Conservation (phyloP, 23 tunicate species). For the Ascidia mentula region DNA sequence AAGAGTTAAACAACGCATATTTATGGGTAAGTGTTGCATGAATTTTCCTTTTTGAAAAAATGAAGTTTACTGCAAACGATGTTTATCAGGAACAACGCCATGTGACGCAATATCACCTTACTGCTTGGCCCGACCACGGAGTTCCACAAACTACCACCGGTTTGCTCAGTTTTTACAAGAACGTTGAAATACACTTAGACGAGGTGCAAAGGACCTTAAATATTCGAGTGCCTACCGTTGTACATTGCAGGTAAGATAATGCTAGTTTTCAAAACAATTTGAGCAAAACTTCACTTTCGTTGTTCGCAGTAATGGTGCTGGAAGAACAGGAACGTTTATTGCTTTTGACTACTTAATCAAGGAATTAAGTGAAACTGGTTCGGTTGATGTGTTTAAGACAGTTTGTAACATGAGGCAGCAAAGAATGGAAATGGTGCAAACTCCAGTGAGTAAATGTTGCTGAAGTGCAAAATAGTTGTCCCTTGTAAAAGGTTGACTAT, state of each 20-base stretch:
- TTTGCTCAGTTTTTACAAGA: neutral
- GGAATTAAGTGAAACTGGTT: conserved; percentile 8
- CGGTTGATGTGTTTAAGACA: conserved; percentile 31
- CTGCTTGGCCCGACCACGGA: neutral
- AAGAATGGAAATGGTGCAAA: conserved; percentile 61
- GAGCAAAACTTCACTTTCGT: too few species aligned
- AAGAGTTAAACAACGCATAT: neutral
- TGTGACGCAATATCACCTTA: neutral
- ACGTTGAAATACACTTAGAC: neutral
- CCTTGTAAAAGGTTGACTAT: neutral
- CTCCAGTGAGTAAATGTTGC: neutral
- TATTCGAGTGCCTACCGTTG: neutral
- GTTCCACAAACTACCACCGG: neutral
- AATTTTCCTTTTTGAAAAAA: neutral
- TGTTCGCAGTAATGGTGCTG: conserved; percentile 75
- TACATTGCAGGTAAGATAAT: neutral
- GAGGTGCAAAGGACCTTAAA: neutral
- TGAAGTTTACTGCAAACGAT: neutral
- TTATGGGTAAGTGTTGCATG: neutral
- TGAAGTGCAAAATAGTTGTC: neutral
- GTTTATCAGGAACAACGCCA: neutral
- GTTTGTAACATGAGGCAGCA: conserved; percentile 41
- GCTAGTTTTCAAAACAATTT: too few species aligned
- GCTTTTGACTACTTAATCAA: conserved; percentile 41
- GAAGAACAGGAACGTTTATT: conserved; percentile 62